phyloP scores from a whole-genome alignment of 2,888 invertebrate genomes.

The Lacanobia oleracea region DNA sequence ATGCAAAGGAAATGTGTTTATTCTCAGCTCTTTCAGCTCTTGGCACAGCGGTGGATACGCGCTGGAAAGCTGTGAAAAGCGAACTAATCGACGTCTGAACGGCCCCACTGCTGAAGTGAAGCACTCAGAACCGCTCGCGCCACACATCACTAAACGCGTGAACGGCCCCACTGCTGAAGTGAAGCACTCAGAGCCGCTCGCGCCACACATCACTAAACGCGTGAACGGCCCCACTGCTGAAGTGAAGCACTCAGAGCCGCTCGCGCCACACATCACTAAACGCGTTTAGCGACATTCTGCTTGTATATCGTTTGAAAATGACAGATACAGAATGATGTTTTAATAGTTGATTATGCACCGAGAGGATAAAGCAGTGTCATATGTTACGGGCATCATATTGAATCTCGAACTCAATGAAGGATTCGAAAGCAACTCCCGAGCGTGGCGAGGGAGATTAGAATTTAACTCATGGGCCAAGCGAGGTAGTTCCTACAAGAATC shows the following conservation, averaged over 20 bases:
- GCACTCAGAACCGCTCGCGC: background rate
- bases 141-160: background rate
- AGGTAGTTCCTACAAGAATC: no score
- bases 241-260: background rate
- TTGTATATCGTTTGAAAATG: background rate
- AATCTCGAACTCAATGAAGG: no score
- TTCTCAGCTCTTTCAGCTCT: background rate
- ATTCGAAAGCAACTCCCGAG: no score
- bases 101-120: background rate
- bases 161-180: background rate
- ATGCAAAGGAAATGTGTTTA: background rate
- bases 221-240: background rate
- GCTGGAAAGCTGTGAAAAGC: background rate
- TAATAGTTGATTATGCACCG: background rate
- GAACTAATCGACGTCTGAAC: background rate
- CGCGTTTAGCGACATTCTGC: background rate
- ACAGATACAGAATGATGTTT: background rate
- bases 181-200: background rate
- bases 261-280: background rate
- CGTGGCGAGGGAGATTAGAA: no score
- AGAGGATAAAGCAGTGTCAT: no score
- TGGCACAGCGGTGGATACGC: background rate
- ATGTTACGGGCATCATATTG: no score
- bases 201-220: background rate
- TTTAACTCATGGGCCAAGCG: no score